Evolutionary conservation across 2,888 invertebrate species (phyloP), one percentile per base, ranked within the genome.

Genomic region (Drosophila dives): DNA sequence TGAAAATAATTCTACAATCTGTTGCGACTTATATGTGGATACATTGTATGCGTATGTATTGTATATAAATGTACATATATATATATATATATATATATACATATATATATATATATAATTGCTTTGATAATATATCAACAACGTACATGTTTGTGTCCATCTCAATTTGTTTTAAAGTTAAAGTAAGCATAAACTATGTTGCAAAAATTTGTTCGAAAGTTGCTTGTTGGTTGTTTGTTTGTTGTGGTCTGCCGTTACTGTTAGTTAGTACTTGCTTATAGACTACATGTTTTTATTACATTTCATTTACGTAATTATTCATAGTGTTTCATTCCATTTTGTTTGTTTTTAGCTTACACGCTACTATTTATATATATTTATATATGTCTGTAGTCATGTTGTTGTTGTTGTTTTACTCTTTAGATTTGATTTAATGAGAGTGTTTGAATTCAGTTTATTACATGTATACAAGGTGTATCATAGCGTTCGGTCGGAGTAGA

Each of bases 401-500:
- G 42, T 42, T 68, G 32, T 51, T 70, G 17, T 58, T 53, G 32
- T 20, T 50, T 29, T 45, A 33, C 32, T 58, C 38, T 59, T 58
- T 56, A 12, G 51, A 32, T 61, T 58, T 59, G 29, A 60, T 62
- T 45, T 42, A 33, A 26, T 54, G 17, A 55, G 29, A 40, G n/a
- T 40, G n/a, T 40, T 40, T 45, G 23, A 23, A 45, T 63, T 66
- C 59, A 36, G 20, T 62, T 73, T 55, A 58, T 59, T 65, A 53
- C 62, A 26, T 75, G 38, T 54, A 23, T 49, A 54, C 73, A 77
- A 64, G 61, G 58, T 73, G 72, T 64, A 61, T 70, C 69, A 76
- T 83, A 75, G 87, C 83, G 73, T 85, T 45, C 84, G 83, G 77
- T 84, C 83, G 84, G 88, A 88, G 88, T 82, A 70, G 77, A 81